phyloP scores from a whole-genome alignment of 1,140 invertebrate species.

The Papilio polyxenes region DNA sequence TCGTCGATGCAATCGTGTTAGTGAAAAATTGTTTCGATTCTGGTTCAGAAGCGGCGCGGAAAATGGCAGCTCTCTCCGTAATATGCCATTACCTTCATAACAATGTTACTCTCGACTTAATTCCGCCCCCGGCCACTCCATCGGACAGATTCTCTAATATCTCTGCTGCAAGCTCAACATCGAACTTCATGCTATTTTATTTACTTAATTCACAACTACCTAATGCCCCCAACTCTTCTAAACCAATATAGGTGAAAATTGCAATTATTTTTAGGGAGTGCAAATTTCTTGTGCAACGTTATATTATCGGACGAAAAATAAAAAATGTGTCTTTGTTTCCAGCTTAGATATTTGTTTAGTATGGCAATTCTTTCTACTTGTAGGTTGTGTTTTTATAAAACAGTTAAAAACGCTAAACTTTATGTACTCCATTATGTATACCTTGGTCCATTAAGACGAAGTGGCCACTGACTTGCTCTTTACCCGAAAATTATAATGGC shows the following conservation, averaged over 20 bases:
- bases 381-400: too few species aligned
- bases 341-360: too few species aligned
- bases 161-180: slow-evolving; percentile 52
- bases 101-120: slow-evolving; percentile 66
- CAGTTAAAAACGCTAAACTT: background rate
- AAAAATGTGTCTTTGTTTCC: too few species aligned
- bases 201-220: background rate
- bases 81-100: slow-evolving; percentile 63
- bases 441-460: background rate
- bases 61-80: slow-evolving; percentile 55
- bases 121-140: slow-evolving; percentile 55
- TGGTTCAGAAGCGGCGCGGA: slow-evolving; percentile 57
- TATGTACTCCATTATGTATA: background rate
- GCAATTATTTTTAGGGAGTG: too few species aligned
- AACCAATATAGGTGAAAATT: background rate
- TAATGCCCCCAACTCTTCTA: background rate
- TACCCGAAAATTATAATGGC: background rate
- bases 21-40: slow-evolving; percentile 76
- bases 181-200: slow-evolving; percentile 41
- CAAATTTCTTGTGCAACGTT: background rate
- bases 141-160: slow-evolving; percentile 58
- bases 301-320: too few species aligned
- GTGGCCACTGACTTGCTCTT: background rate
- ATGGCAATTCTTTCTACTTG: too few species aligned
- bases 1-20: slow-evolving; percentile 69